A percentile compares a stretch with the other conserved stretches of the same genome.
These are phyloP conservation scores for Nothoprocta perdicaria DNA, from an alignment of 2,113 vertebrate genomes.

Conservation along the genomic window DNA sequence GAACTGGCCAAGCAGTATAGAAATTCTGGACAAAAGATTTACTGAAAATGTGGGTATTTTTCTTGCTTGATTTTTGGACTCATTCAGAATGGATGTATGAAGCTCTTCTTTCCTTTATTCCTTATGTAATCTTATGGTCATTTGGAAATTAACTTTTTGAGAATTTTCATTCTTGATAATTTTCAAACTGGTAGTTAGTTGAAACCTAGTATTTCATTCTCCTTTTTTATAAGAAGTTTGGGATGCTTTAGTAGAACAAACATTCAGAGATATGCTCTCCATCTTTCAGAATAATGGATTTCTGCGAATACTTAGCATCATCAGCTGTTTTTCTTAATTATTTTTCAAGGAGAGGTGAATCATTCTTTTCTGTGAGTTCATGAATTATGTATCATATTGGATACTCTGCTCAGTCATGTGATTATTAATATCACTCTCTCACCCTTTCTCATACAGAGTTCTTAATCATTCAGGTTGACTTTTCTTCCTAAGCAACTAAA, in stretches of 20 bases:
- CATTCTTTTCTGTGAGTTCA: slow-evolving; percentile 35
- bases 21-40: not conserved
- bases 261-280: not conserved
- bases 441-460: accelerated
- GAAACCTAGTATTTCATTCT: not conserved
- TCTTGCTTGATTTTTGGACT: not conserved
- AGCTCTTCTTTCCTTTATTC: not conserved
- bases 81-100: not conserved
- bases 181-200: not conserved
- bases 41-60: not conserved
- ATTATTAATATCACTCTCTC: slow-evolving; percentile 46
- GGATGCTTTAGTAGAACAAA: not conserved
- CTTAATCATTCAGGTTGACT: slow-evolving; percentile 7
- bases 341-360: slow-evolving; percentile 44
- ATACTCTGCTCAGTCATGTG: slow-evolving; percentile 48
- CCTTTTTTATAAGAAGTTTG: not conserved
- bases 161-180: not conserved
- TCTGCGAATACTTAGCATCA: not conserved
- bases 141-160: not conserved
- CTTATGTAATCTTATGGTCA: not conserved
- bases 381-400: slow-evolving; percentile 38
- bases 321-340: slow-evolving; percentile 30
- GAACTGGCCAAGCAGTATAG: not conserved
- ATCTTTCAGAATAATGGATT: not conserved
- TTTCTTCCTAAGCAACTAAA: not conserved